Base-by-base conservation (phyloP, 2,113 vertebrate genomes). In the Chaetops frenatus region DNA sequence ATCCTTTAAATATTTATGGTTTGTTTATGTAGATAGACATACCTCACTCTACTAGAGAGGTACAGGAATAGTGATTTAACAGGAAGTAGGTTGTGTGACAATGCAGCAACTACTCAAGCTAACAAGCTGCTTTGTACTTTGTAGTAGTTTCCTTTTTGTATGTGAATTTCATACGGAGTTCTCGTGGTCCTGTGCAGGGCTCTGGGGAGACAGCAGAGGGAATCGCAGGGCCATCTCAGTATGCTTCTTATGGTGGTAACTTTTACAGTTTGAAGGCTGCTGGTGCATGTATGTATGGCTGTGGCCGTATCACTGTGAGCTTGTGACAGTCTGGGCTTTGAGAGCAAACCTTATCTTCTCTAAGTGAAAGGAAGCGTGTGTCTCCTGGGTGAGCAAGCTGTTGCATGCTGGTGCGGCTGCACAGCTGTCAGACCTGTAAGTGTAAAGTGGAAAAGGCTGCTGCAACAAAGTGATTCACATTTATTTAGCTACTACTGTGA, bases 121-220 rank as follows among this genome's bases (percentile, higher is more conserved):
- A 53, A 29, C 27, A 17, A 47, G 7, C 22, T 18, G 5, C 76
- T 44, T 76, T 29, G 33, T 1, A 10, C 8, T 79, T 19, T 13
- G 5, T 33, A 16, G 71, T 79, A 76, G 53, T 48, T 62, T 67
- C 25, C 48, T 51, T 16, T 56, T 89, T 47, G 12, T 82, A 1
- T 15, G 25, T 69, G 71, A 73, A 67, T 76, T 76, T 71, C 65
- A 76, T 13, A 10, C 25, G 40, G 24, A 12, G 44, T 47, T 62
- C 40, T 73, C 7, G 1, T 9, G 2, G 8, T 23, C 12, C 31
- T 48, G 0, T 19, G 54, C n/a, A 20, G 22, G 35, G 36, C 28
- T 48, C 35, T 78, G 31, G 25, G 45, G 31, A 44, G 61, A 65
- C 18, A 50, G 78, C 45, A 65, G 23, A 87, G 80, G 10, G 22